A percentile compares a stretch with the other conserved stretches of the same genome.
phyloP scores from a whole-genome alignment of 1,140 invertebrate species.

The Zaprionus inermis region DNA sequence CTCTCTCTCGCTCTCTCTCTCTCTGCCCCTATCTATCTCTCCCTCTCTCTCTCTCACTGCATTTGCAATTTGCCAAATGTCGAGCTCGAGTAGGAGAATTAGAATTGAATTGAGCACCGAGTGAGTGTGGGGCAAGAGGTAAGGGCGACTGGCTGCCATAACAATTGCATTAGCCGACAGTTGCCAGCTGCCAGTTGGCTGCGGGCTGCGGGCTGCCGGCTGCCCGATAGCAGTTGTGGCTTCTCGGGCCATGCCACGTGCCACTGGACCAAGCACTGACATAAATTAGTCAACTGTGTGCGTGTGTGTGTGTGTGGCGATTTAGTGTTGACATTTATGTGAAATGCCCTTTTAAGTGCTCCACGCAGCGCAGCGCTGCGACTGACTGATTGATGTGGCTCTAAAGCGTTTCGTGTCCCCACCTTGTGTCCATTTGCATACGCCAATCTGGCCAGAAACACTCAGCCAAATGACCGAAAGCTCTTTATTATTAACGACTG shows the following conservation, averaged over 20 bases:
- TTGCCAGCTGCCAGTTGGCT: constrained; percentile 45
- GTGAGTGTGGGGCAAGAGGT: too few species aligned
- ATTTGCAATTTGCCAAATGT: constrained; percentile 62
- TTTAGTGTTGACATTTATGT: constrained; percentile 79
- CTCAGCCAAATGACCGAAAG: constrained; percentile 32
- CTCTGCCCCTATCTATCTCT: constrained; percentile 12
- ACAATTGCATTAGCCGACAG: constrained; percentile 69
- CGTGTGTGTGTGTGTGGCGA: constrained; percentile 42
- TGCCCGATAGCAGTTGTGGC: constrained; percentile 9
- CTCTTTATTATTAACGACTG: constrained; percentile 26
- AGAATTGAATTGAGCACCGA: constrained; percentile 1
- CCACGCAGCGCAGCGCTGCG: neutral
- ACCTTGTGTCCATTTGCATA: constrained; percentile 41
- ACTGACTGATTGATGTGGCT: constrained; percentile 61
- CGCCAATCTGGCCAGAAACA: constrained; percentile 15
- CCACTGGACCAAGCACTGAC: constrained; percentile 37
- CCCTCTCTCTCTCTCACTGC: constrained; percentile 6
- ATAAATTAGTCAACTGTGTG: constrained; percentile 52
- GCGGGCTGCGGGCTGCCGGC: neutral
- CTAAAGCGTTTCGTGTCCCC: constrained; percentile 8
- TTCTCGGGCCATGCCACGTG: constrained; percentile 22
- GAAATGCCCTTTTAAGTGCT: constrained; percentile 62
- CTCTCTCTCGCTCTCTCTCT: neutral
- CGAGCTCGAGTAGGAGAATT: constrained; percentile 3
- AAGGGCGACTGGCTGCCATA: constrained; percentile 40